Evolutionary conservation across 2,888 invertebrate species (phyloP).

Genomic region (Macropis europaea): DNA sequence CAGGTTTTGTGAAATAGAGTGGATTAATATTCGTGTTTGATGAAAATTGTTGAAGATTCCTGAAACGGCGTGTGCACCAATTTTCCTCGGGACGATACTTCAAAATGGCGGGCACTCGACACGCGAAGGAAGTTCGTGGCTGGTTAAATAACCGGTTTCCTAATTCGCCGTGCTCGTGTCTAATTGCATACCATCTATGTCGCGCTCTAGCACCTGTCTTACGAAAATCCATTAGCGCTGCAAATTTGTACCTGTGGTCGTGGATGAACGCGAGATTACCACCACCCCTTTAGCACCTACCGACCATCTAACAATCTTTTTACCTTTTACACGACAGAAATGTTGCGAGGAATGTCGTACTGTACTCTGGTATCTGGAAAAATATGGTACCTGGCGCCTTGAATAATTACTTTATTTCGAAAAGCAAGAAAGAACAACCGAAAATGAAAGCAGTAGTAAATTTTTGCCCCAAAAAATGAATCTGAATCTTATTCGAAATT

Average conservation of each 20-base stretch:
- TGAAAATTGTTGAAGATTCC: no score
- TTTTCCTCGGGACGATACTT: conserved; percentile 8
- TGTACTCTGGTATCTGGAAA: no score
- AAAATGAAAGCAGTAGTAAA: no score
- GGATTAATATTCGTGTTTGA: no score
- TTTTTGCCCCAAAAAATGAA: no score
- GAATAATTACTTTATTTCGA: no score
- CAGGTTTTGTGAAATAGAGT: no score
- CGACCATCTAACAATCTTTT: not conserved
- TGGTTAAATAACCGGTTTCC: conserved; percentile 69
- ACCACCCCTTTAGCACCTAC: not conserved
- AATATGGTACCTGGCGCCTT: no score
- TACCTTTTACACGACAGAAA: not conserved
- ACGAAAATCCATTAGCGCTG: conserved; percentile 54
- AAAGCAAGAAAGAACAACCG: no score
- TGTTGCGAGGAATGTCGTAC: no score
- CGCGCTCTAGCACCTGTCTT: conserved; percentile 56
- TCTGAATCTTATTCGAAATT: no score
- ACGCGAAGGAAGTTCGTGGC: conserved; percentile 55
- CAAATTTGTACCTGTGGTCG: conserved; percentile 40
- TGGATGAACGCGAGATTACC: conserved; percentile 8
- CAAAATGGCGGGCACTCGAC: conserved; percentile 37
- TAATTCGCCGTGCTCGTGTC: conserved; percentile 62
- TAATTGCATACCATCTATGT: conserved; percentile 57
- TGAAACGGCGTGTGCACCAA: not conserved